phyloP scores from a whole-genome alignment of 2,888 invertebrate species.

The Cotesia congregata region DNA sequence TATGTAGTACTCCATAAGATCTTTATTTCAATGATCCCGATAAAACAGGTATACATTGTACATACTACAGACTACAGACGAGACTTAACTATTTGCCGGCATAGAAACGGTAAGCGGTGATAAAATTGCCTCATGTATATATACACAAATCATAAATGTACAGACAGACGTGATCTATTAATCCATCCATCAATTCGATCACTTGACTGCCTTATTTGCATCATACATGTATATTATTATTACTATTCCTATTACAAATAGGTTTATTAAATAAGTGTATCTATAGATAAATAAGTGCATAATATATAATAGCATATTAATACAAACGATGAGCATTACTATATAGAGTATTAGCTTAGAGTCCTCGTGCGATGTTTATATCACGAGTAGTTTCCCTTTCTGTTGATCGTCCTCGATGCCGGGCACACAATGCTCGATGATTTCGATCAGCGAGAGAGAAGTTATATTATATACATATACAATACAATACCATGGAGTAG shows the following conservation, averaged over 20 bases:
- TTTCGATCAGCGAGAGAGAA: slow-evolving; percentile 52
- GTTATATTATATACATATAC: not conserved
- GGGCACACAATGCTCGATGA: slow-evolving; percentile 52
- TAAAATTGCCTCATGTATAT: slow-evolving; percentile 4
- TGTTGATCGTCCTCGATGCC: slow-evolving; percentile 28
- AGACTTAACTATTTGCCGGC: not conserved
- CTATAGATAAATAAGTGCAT: not conserved
- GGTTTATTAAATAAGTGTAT: too few species aligned
- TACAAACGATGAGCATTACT: not conserved
- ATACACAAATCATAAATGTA: not conserved
- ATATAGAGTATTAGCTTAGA: slow-evolving; percentile 18
- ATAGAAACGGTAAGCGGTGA: not conserved
- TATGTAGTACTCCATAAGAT: slow-evolving; percentile 7
- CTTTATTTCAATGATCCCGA: slow-evolving; percentile 16
- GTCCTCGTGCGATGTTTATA: slow-evolving; percentile 52
- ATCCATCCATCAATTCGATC: not conserved
- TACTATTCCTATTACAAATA: too few species aligned
- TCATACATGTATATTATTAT: too few species aligned
- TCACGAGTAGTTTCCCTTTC: slow-evolving; percentile 56
- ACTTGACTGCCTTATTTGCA: not conserved
- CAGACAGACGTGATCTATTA: not conserved
- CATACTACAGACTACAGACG: not conserved
- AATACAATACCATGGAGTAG: not conserved
- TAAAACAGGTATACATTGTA: not conserved
- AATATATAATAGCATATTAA: slow-evolving; percentile 5